Evolutionary conservation across 2,797 vertebrate genomes (phyloP).

Genomic region (Pantherophis alleghaniensis): DNA sequence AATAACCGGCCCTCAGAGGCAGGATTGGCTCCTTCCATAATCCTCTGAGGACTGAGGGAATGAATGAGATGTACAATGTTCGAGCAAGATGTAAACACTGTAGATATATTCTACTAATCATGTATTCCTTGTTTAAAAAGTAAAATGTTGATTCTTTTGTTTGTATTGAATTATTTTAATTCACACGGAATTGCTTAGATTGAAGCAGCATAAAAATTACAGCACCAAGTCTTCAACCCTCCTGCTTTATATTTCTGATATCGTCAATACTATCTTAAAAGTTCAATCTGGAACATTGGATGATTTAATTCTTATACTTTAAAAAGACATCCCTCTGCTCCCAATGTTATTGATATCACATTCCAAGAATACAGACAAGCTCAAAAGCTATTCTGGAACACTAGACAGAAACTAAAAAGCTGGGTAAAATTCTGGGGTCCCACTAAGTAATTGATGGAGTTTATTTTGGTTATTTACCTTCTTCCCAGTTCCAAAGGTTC

Average conservation of each 20-base stretch:
- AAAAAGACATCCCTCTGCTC: neutral
- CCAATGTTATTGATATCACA: neutral
- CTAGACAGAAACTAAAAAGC: neutral
- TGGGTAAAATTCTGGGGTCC: neutral
- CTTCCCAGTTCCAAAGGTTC: neutral
- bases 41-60: neutral
- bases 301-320: neutral
- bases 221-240: neutral
- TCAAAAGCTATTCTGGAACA: neutral
- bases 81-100: neutral
- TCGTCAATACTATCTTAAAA: neutral
- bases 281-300: neutral
- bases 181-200: neutral
- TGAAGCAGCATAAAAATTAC: neutral
- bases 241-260: neutral
- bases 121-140: neutral
- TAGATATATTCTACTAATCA: neutral
- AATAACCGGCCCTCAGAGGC: neutral
- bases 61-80: neutral
- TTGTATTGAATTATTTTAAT: neutral
- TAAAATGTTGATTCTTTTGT: neutral
- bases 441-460: neutral
- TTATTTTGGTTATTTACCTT: neutral
- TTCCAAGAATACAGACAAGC: neutral
- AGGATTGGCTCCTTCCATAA: neutral